Conservation (phyloP, 2,113 vertebrate genomes). For the Brachyhypopomus occidentalis region DNA sequence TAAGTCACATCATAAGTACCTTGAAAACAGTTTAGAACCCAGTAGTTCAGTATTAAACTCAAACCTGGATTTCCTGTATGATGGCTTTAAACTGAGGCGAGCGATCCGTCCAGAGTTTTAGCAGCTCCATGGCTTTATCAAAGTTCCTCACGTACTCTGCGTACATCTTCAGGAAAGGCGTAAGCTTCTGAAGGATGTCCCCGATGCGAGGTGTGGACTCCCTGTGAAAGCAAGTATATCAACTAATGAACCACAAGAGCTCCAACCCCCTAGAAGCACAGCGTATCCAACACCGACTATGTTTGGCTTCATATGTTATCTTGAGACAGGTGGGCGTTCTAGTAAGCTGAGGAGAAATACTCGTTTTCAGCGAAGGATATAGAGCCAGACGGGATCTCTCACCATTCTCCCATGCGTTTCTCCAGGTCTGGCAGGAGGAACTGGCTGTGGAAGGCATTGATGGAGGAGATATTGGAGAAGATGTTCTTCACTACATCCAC, state of each 20-base stretch:
- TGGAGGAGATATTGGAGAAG: constrained; percentile 96
- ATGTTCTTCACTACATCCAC: constrained; percentile 94
- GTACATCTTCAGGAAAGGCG: constrained; percentile 98
- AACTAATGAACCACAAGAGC: not conserved
- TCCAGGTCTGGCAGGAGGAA: constrained; percentile 95
- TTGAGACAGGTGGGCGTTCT: not conserved
- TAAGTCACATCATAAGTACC: too few species aligned
- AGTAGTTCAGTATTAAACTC: not conserved
- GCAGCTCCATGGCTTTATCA: constrained; percentile 92
- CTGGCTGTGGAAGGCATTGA: constrained; percentile 91
- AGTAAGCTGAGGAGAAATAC: not conserved
- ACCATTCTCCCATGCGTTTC: constrained; percentile 98
- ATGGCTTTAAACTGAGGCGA: constrained; percentile 90
- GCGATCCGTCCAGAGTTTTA: constrained; percentile 91
- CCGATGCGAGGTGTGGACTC: constrained; percentile 86
- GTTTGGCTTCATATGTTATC: not conserved
- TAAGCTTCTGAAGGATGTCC: constrained; percentile 94
- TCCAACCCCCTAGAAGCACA: not conserved
- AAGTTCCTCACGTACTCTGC: constrained; percentile 96
- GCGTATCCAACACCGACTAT: not conserved
- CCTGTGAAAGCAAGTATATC: constrained; percentile 56
- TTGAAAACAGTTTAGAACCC: too few species aligned
- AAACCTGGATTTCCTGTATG: constrained; percentile 92
- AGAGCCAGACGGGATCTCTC: constrained; percentile 60
- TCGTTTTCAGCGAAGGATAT: not conserved